Conservation (phyloP, 1,140 invertebrate species). For the Heliconius hewitsoni region DNA sequence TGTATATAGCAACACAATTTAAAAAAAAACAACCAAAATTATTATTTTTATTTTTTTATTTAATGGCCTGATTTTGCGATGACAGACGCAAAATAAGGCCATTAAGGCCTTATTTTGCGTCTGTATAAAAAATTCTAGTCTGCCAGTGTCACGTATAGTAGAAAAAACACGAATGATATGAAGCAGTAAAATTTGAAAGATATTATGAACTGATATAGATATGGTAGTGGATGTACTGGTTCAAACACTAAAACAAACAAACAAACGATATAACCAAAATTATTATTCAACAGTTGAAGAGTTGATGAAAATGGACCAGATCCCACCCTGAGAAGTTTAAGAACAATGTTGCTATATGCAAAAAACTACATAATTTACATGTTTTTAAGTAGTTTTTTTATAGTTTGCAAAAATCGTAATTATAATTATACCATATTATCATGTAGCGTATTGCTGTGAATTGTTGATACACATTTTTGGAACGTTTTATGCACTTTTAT, state of each 20-base stretch:
- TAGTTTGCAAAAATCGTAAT: conserved; percentile 40
- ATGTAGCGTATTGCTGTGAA: conserved; percentile 29
- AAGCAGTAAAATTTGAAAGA: no score
- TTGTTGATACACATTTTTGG: conserved; percentile 75
- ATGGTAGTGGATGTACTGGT: no score
- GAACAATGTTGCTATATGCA: conserved; percentile 39
- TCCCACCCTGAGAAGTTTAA: not conserved
- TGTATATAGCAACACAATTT: conserved; percentile 35
- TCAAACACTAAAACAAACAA: no score
- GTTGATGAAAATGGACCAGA: not conserved
- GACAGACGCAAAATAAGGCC: no score
- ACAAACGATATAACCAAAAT: not conserved
- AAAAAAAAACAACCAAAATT: not conserved
- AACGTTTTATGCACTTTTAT: conserved; percentile 79
- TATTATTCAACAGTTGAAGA: not conserved
- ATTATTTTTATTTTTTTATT: not conserved
- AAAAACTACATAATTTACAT: conserved; percentile 7
- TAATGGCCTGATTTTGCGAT: no score
- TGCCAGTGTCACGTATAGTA: no score
- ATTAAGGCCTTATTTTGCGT: no score
- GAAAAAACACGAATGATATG: no score
- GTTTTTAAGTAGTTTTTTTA: conserved; percentile 36
- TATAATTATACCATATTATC: conserved; percentile 36
- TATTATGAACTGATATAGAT: no score
- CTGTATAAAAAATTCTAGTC: no score